Evolutionary conservation across 2,888 invertebrate species (phyloP), one percentile per base, ranked within the genome.

Genomic region (Zygothrica quintamaculata): DNA sequence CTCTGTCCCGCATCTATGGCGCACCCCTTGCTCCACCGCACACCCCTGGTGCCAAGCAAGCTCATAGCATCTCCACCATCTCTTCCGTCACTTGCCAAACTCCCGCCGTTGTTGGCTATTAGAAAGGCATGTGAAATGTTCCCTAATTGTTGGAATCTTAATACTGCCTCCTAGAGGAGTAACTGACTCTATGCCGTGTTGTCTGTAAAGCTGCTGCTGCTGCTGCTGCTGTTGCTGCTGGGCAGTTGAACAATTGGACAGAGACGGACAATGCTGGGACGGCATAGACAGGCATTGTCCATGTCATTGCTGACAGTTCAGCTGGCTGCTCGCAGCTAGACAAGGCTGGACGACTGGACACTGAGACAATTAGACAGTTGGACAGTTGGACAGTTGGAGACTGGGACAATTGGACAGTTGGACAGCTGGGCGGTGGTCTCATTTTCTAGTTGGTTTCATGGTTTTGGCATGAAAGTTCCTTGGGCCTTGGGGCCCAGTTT

Each of bases 41-140:
- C 34, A 9, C 13, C 3, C 33, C n/a, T 9, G n/a, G n/a, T n/a
- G n/a, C n/a, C n/a, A n/a, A n/a, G n/a, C n/a, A n/a, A n/a, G n/a
- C 9, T 11, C 3, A 1, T 48, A 13, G 25, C 31, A 29, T 9
- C 12, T 11, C 11, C 13, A 15, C 12, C 15, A 3, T 1, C 22
- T 13, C 18, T 11, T 8, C 3, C 33, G 2, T 16, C 29, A 31
- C 12, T 34, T 26, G 26, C 25, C n/a, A 8, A 1, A 11, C n/a
- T 46, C 12, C 29, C 25, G 9, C 52, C 68, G 81, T 64, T 80
- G 74, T 71, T 84, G 85, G 88, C 80, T 77, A 86, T 86, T 85
- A 85, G 88, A 87, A 87, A 84, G 82, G 84, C 79, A 87, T 87
- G 79, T 75, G 78, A 88, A 88, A 87, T 88, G 88, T 87, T 86